phyloP scores from a whole-genome alignment of 2,113 vertebrate genomes.

The Tretioscincus oriximinensis region DNA sequence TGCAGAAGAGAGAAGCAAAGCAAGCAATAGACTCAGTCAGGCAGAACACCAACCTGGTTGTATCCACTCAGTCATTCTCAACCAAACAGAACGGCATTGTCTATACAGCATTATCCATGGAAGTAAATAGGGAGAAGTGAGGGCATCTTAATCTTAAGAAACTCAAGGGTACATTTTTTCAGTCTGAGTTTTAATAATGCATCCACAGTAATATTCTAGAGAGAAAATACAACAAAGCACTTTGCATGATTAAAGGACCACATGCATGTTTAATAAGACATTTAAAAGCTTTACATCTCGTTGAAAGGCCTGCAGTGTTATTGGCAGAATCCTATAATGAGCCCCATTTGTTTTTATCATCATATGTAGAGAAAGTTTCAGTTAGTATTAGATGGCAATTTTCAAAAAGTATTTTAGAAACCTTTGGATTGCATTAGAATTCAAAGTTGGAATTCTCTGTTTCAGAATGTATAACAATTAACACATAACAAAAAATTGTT shows the following conservation, averaged over 20 bases:
- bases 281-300: not conserved
- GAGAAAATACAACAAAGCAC: not conserved
- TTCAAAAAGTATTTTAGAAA: conserved; percentile 1
- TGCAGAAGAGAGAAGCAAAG: too few relatives aligned
- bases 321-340: conserved; percentile 4
- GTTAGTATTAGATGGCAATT: not conserved
- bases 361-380: not conserved
- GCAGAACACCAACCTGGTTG: too few relatives aligned
- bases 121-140: not conserved
- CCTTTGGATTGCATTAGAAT: conserved; percentile 7
- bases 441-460: not conserved
- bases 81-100: not conserved
- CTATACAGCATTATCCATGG: not conserved
- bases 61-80: too few relatives aligned
- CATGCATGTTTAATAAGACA: not conserved
- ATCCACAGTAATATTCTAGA: not conserved
- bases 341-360: not conserved
- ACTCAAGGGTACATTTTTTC: not conserved
- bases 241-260: not conserved
- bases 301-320: not conserved
- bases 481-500: not conserved
- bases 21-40: too few relatives aligned
- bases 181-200: not conserved
- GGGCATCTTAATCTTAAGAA: not conserved
- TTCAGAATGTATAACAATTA: not conserved